Evolutionary conservation across 2,797 vertebrate species (phyloP), one percentile per base, ranked within the genome.

Genomic region (Melanotaenia nigrans): DNA sequence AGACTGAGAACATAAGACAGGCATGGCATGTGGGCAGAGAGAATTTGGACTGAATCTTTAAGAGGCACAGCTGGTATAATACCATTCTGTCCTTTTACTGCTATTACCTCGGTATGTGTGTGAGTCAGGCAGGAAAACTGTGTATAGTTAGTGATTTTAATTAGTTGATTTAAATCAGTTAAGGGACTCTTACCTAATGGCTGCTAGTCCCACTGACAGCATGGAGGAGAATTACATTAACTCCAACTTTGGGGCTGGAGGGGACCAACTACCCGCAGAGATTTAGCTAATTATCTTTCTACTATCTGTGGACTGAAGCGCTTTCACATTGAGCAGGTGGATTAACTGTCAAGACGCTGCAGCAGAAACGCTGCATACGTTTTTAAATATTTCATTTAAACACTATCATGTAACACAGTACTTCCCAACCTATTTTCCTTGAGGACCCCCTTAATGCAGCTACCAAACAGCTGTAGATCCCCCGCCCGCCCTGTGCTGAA

Each of bases 201-300:
- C 81, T n/a, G 59, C 74, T 64, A 64, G 84, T 83, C 81, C 74
- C 83, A 74, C 74, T 24, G 60, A 82, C 80, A 86, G 79, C 78
- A 78, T 76, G 72, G 86, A 82, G 78, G 65, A 72, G 81, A 88
- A 79, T 67, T 54, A 65, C 63, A 68, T 82, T 74, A 76, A 78
- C 82, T 90, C 80, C 71, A 85, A 70, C 53, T 38, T 4, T 5
- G 61, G 58, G 69, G 77, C 85, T 85, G 58, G 36, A 77, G 85
- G 85, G 40, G 62, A 71, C 77, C 81, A 75, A 30, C 75, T 79
- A 82, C 85, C 90, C 85, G 47, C 77, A 60, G 87, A 88, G 87
- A 85, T 81, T 89, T 57, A 76, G 54, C 82, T 91, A 89, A 92
- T 92, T 88, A 88, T 92, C 82, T 89, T 66, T 63, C 69, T 77